Base-by-base conservation (phyloP, 2,113 vertebrate species). In the Todiramphus saurophagus region DNA sequence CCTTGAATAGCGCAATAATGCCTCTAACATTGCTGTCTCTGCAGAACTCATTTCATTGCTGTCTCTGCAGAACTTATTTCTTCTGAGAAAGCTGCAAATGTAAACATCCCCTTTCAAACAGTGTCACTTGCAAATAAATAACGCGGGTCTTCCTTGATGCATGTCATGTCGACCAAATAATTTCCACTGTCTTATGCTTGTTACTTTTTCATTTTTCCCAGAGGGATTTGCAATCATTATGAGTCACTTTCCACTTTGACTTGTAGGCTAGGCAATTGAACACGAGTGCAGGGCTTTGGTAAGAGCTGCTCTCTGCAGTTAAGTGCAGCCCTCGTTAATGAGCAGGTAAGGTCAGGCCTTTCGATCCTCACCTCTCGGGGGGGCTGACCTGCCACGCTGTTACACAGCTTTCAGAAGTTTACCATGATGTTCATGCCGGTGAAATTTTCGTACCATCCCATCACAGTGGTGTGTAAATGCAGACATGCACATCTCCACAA, bases 191-290 rank as follows among this genome's bases (percentile, higher is more conserved):
- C 64, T 79, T 51, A 28, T 10, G 62, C 63, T 63, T 88, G 87
- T 50, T 91, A 79, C 91, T 84, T 91, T 87, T 83, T 56, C 80
- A 16, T 68, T 87, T 84, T 90, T 77, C 85, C 90, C 83, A 20
- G 80, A 75, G 79, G 76, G 43, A 89, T 96, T 93, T 94, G 68
- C 73, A 78, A 28, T 92, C 90, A 53, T 86, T 86, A 81, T 0
- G 2, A 92, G 76, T 92, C 92, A 51, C 73, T 91, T 95, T 86
- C 86, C 46, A 25, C 93, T 94, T 53, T 89, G 94, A 83, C 83
- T 91, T 56, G 68, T 78, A 88, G 81, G 82, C 72, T 51, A 50
- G 93, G 83, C 92, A 63, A 69, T 68, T 50, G 58, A 86, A 81
- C 46, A 25, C 0, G 1, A 70, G 68, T 39, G 37, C 2, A 12